Conservation (phyloP, 2,113 vertebrate species). For the Ceratotherium simum region DNA sequence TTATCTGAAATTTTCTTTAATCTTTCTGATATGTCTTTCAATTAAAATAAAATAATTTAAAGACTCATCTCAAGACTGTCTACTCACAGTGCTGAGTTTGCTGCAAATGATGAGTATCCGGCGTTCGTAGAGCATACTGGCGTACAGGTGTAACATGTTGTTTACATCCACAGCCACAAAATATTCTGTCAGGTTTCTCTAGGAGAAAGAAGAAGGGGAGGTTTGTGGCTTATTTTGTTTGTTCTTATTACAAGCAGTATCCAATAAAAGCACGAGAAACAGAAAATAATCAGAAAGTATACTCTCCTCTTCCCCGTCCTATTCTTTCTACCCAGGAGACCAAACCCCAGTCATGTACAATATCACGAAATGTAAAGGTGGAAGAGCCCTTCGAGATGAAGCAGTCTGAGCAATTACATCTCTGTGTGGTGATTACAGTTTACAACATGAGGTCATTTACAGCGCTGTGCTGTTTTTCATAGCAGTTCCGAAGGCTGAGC, state of each 20-base stretch:
- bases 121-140: constrained; percentile 98
- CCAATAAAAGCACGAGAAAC: constrained; percentile 59
- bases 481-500: background rate
- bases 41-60: constrained; percentile 41
- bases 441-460: background rate
- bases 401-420: background rate
- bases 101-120: constrained; percentile 97
- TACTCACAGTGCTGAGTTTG: constrained; percentile 99
- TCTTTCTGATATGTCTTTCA: constrained; percentile 20
- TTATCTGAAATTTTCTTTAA: constrained; percentile 55
- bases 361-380: background rate
- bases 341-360: constrained; percentile 4
- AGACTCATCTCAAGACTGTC: background rate
- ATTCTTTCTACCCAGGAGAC: constrained; percentile 11
- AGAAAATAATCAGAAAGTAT: constrained; percentile 31
- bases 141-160: constrained; percentile 99
- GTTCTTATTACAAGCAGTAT: constrained; percentile 50
- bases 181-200: constrained; percentile 99
- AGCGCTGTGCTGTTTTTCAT: background rate
- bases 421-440: constrained; percentile 19
- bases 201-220: constrained; percentile 82
- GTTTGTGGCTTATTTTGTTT: constrained; percentile 65
- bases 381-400: constrained; percentile 1
- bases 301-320: background rate
- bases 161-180: constrained; percentile 99